phyloP scores from a whole-genome alignment of 1,140 invertebrate genomes.

The Dreissena rostriformis region DNA sequence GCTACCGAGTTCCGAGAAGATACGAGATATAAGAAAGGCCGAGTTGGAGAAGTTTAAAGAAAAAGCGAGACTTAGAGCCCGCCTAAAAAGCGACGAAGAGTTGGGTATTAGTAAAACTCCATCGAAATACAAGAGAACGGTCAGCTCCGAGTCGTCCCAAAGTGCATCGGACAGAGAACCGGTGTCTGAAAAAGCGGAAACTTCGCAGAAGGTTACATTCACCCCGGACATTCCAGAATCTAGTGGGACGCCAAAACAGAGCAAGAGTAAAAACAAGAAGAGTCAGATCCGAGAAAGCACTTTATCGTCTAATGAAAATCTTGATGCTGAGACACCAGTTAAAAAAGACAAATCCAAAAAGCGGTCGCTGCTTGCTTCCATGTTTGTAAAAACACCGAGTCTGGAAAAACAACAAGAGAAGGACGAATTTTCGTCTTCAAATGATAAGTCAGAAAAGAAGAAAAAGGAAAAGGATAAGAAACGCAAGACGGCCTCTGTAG shows the following conservation, averaged over 20 bases:
- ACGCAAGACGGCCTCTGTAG: constrained; percentile 28
- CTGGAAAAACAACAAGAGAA: constrained; percentile 60
- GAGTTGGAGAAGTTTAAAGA: constrained; percentile 67
- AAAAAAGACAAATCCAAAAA: constrained; percentile 71
- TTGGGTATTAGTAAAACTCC: constrained; percentile 56
- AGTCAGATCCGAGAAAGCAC: constrained; percentile 39
- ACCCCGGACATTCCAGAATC: constrained; percentile 38
- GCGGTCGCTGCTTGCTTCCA: constrained; percentile 71
- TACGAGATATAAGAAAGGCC: constrained; percentile 60
- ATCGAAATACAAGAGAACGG: constrained; percentile 42
- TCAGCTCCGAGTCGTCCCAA: constrained; percentile 45
- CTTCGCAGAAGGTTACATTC: constrained; percentile 38
- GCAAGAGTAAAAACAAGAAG: constrained; percentile 61
- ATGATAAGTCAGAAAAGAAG: constrained; percentile 66
- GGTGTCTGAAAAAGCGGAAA: constrained; percentile 70
- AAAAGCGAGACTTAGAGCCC: constrained; percentile 61
- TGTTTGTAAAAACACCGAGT: constrained; percentile 66
- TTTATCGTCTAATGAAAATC: constrained; percentile 44
- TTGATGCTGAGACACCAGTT: constrained; percentile 50
- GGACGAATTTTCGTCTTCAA: constrained; percentile 58
- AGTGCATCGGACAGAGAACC: constrained; percentile 62
- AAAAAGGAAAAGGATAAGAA: constrained; percentile 66
- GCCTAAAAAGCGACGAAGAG: constrained; percentile 66
- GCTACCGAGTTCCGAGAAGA: constrained; percentile 60
- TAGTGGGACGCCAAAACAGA: constrained; percentile 40